Base-by-base conservation (phyloP, 35 echinoderm and acorn worm genomes). In the Antedon bifida region DNA sequence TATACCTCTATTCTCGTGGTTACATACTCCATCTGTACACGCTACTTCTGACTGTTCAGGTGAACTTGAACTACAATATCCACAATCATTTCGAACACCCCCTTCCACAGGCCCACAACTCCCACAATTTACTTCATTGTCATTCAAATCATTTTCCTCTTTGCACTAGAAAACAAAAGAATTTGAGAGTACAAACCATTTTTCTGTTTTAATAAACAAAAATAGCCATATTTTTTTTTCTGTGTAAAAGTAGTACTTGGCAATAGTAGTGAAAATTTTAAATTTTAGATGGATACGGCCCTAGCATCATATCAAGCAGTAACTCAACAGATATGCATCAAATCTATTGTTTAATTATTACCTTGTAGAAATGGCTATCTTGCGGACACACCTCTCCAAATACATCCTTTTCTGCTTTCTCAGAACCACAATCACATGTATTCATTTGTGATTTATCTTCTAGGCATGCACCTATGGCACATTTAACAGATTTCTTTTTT, bases 41-140 rank as follows among this genome's bases (percentile, higher is more conserved):
- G 90, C 90, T 14, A 91, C 82, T 38, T 91, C 90, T 35, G 90
- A 91, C 23, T 86, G 84, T 76, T 91, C 90, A 32, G 85, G 36
- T 16, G 90, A 91, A 81, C 89, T 91, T 14, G 74, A 75, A 36
- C 75, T 55, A 35, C 89, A 86, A 34, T 91, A 85, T 13, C 90
- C 90, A 29, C 90, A 91, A 29, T 91, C 90, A 26, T 87, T 82
- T 13, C 90, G 51, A 64, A 11, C 9, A 42, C 14, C 38, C 4
- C 14, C 38, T 26, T 11, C 1, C 23, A 8, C 51, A 64, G 9
- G 51, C 2, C 19, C 51, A 64, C 51, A 64, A 16, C 9, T 23
- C 26, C 51, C 51, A 64, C 51, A 64, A 1, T 11, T 1, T 16
- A 64, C 19, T 21, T 12, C 51, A 64, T 64, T 64, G 10, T 64